A percentile compares a stretch with the other conserved stretches of the same genome.
Conservation (phyloP, 2,113 vertebrate species). For the Toxotes jaculatrix region DNA sequence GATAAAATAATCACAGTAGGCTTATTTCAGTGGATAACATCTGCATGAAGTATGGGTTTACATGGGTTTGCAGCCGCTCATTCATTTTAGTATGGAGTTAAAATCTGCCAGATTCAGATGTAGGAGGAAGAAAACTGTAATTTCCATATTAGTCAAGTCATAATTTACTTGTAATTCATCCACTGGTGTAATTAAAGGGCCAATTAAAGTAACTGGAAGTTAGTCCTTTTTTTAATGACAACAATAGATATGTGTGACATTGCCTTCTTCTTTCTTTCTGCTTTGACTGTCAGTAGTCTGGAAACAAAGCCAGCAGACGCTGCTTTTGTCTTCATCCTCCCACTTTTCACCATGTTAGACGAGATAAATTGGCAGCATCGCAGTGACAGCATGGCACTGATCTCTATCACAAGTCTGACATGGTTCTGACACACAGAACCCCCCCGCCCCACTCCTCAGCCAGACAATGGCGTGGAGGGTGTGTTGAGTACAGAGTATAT, state of each 20-base stretch:
- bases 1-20: background rate
- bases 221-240: conserved; percentile 13
- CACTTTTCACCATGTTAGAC: conserved; percentile 35
- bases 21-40: background rate
- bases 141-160: background rate
- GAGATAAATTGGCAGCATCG: conserved; percentile 49
- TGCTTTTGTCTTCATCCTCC: background rate
- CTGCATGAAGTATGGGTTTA: background rate
- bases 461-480: conserved; percentile 7
- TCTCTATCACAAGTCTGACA: conserved; percentile 54
- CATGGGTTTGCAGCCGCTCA: background rate
- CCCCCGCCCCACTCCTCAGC: background rate
- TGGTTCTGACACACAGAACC: conserved; percentile 35
- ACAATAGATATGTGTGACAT: background rate
- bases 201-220: background rate
- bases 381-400: conserved; percentile 52
- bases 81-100: background rate
- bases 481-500: background rate
- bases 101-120: background rate
- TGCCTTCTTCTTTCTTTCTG: background rate
- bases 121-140: background rate
- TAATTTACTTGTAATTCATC: background rate
- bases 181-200: background rate
- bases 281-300: conserved; percentile 16
- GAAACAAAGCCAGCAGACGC: background rate